Conservation (phyloP, 35 echinoderm and acorn worm species). For the Holothuria glaberrima region DNA sequence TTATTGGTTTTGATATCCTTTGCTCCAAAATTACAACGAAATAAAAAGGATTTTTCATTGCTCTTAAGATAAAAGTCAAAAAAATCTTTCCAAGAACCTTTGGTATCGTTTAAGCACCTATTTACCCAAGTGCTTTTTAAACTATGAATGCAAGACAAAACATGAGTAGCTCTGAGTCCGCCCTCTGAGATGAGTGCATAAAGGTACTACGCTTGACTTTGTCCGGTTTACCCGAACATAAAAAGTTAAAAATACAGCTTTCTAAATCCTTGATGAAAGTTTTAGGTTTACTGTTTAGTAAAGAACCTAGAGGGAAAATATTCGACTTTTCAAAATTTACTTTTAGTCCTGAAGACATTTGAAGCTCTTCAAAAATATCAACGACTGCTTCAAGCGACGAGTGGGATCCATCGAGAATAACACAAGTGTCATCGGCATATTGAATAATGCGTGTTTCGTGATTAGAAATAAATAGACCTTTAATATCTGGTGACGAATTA, state of each 20-base stretch:
- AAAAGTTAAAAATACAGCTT: conserved; percentile 18
- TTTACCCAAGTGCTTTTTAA: conserved; percentile 29
- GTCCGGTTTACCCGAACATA: conserved; percentile 34
- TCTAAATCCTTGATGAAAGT: conserved; percentile 13
- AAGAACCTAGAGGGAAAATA: conserved; percentile 23
- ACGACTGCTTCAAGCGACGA: not conserved
- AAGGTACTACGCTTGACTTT: conserved; percentile 3
- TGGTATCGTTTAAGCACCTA: not conserved
- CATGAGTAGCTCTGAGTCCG: conserved; percentile 17
- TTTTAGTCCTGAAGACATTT: conserved; percentile 32
- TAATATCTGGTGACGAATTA: not conserved
- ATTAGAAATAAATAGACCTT: not conserved
- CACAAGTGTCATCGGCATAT: conserved; percentile 29
- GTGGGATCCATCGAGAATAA: conserved; percentile 8
- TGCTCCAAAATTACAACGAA: conserved; percentile 5
- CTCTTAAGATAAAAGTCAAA: not conserved
- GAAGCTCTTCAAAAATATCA: not conserved
- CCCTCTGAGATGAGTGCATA: not conserved
- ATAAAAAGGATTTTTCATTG: not conserved
- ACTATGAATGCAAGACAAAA: not conserved
- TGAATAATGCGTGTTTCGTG: conserved; percentile 6
- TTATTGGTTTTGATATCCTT: not conserved
- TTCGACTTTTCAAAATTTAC: conserved; percentile 36
- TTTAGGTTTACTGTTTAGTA: not conserved
- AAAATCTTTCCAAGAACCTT: conserved; percentile 5